phyloP scores from a whole-genome alignment of 2,797 vertebrate genomes.

The Liparis tanakae region DNA sequence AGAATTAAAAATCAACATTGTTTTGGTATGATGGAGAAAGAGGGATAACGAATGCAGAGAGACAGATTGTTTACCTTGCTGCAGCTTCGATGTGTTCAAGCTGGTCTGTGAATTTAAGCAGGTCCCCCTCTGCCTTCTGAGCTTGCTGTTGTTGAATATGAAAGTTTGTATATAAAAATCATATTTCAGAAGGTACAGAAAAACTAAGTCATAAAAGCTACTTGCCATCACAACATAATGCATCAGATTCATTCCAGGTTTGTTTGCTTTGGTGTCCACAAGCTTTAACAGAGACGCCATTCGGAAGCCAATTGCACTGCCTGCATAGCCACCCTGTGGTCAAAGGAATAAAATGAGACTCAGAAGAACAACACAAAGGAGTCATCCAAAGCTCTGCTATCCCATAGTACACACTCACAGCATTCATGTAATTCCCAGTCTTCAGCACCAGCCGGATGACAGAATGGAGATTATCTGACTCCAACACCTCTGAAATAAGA shows the following conservation, averaged over 20 bases:
- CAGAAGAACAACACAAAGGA: slow-evolving; percentile 15
- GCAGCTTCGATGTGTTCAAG: slow-evolving; percentile 81
- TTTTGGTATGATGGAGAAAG: slow-evolving; percentile 1
- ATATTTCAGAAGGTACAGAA: slow-evolving; percentile 2
- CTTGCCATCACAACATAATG: slow-evolving; percentile 89
- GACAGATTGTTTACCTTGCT: slow-evolving; percentile 71
- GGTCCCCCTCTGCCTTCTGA: slow-evolving; percentile 76
- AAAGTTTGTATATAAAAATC: slow-evolving; percentile 10
- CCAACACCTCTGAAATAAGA: slow-evolving; percentile 80
- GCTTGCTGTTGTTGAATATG: slow-evolving; percentile 80
- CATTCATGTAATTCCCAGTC: slow-evolving; percentile 89
- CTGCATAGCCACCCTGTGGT: slow-evolving; percentile 86
- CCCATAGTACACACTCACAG: slow-evolving; percentile 73
- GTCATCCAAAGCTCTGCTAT: neutral
- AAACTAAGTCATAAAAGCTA: slow-evolving; percentile 16
- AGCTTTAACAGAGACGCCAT: slow-evolving; percentile 86
- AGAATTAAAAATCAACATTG: neutral
- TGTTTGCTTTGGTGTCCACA: slow-evolving; percentile 87
- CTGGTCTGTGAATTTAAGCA: slow-evolving; percentile 82
- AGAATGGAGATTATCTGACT: slow-evolving; percentile 83
- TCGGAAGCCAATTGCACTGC: slow-evolving; percentile 85
- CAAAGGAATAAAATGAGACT: slow-evolving; percentile 23
- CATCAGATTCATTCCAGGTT: slow-evolving; percentile 89
- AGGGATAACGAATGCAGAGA: neutral
- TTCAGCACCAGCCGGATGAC: slow-evolving; percentile 86